Evolutionary conservation across 2,113 vertebrate species (phyloP).

Genomic region (Malurus alboscapulatus): DNA sequence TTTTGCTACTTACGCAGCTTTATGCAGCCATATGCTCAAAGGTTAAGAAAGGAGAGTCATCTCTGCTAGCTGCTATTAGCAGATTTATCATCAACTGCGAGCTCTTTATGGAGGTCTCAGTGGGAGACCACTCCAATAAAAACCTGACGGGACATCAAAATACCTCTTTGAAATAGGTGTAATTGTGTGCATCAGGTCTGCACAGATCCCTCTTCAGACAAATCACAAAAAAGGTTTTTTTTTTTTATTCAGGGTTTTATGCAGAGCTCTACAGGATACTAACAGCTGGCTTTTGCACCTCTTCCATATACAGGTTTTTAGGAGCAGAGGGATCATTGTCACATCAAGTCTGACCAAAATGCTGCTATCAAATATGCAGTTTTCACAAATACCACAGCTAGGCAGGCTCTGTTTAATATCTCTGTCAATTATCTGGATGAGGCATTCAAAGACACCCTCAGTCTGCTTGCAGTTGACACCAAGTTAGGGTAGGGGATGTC

Average conservation of each 20-base stretch:
- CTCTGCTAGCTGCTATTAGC: not conserved
- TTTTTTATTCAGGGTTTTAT: not conserved
- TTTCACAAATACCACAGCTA: not conserved
- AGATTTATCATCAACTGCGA: not conserved
- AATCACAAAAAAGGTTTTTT: not conserved
- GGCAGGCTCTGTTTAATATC: not conserved
- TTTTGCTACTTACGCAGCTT: not conserved
- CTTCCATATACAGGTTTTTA: not conserved
- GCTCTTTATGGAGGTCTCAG: not conserved
- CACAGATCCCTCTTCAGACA: not conserved
- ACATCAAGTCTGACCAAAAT: not conserved
- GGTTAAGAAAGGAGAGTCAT: not conserved
- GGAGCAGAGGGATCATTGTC: not conserved
- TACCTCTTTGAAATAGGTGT: not conserved
- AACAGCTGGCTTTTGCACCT: not conserved
- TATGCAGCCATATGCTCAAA: not conserved
- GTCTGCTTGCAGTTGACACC: not conserved
- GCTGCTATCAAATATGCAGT: not conserved
- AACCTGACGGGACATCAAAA: not conserved
- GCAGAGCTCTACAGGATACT: not conserved
- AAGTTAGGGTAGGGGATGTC: fast-evolving
- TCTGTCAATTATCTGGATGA: not conserved
- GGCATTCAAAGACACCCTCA: fast-evolving
- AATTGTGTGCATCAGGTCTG: not conserved
- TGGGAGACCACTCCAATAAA: not conserved